A percentile compares a stretch with the other conserved stretches of the same genome.
phyloP scores from a whole-genome alignment of 2,888 invertebrate species.

The Meiosimyza platycephala region DNA sequence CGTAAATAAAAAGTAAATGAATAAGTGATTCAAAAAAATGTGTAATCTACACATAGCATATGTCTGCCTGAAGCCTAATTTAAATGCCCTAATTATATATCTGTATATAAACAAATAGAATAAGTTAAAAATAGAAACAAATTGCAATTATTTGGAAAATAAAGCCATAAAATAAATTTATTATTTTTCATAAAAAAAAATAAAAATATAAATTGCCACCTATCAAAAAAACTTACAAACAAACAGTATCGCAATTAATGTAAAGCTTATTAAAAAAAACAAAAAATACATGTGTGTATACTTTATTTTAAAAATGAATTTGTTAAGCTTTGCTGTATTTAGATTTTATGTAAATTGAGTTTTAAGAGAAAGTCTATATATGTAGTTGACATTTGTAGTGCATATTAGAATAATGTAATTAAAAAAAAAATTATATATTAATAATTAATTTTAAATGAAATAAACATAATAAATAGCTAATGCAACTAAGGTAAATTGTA shows the following conservation, averaged over 20 bases:
- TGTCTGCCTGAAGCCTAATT: neutral
- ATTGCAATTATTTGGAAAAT: conserved; percentile 8
- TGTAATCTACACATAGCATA: too few species aligned
- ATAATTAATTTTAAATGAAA: conserved; percentile 19
- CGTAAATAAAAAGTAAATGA: too few species aligned
- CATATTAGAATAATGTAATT: conserved; percentile 5
- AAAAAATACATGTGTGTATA: neutral
- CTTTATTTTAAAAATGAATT: conserved; percentile 1
- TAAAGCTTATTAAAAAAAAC: neutral
- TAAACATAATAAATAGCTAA: conserved; percentile 15
- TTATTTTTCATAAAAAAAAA: too few species aligned
- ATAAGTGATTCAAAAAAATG: too few species aligned
- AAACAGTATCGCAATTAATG: neutral
- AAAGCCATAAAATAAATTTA: neutral
- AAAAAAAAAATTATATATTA: conserved; percentile 25
- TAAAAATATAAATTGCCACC: too few species aligned
- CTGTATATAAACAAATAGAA: too few species aligned
- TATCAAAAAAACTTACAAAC: neutral
- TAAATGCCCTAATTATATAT: neutral
- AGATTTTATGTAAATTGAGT: conserved; percentile 18
- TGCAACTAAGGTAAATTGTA: neutral
- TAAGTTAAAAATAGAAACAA: too few species aligned
- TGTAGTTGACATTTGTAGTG: neutral
- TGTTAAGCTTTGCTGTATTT: conserved; percentile 17
- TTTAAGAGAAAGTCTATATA: conserved; percentile 7